Conservation (phyloP, 2,797 vertebrate genomes). For the Craterocephalus amniculus region DNA sequence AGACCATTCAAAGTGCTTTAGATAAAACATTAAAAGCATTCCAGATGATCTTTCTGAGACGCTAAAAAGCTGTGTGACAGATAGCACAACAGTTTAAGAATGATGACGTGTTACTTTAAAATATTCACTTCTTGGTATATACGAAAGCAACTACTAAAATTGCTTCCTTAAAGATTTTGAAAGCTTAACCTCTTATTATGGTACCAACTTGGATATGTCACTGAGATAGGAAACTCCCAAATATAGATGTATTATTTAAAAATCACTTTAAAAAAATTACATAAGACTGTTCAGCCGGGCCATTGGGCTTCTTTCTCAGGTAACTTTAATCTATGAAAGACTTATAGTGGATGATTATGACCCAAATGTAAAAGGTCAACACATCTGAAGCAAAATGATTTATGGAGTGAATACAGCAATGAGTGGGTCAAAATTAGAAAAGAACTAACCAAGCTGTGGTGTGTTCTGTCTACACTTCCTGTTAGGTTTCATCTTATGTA, state of each 20-base stretch:
- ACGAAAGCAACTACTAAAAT: too few relatives aligned
- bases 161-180: too few relatives aligned
- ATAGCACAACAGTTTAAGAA: background rate
- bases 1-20: too few relatives aligned
- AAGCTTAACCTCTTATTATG: background rate
- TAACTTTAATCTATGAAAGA: background rate
- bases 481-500: constrained; percentile 14
- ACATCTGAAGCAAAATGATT: background rate
- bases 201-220: background rate
- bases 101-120: background rate
- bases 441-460: constrained; percentile 3
- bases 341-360: constrained; percentile 3
- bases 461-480: constrained; percentile 10
- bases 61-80: too few relatives aligned
- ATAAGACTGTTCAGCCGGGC: background rate
- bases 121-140: background rate
- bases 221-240: background rate
- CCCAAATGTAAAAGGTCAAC: background rate
- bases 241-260: background rate
- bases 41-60: too few relatives aligned
- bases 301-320: background rate
- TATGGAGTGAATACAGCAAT: background rate
- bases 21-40: too few relatives aligned
- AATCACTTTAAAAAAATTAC: background rate
- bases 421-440: constrained; percentile 8